Conservation (phyloP, 2,888 invertebrate genomes). For the Cosmia trapezina region DNA sequence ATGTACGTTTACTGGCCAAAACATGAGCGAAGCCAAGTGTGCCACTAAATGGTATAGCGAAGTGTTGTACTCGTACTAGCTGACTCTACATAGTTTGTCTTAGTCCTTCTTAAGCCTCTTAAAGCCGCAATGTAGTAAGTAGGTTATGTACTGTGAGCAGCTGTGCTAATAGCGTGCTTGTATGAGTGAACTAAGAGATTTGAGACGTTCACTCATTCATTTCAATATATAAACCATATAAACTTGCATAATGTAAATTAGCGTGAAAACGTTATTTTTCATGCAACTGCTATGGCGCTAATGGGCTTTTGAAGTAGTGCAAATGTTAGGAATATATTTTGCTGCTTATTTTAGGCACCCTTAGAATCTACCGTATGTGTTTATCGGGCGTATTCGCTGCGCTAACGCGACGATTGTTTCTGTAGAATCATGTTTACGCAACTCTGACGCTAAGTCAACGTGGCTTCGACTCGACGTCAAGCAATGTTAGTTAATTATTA, state of each 20-base stretch:
- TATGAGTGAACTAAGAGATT: constrained; percentile 33
- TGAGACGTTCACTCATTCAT: constrained; percentile 42
- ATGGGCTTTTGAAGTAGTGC: background rate
- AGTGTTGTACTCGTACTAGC: background rate
- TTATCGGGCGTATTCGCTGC: background rate
- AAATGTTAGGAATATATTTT: constrained; percentile 1
- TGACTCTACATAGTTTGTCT: constrained; percentile 51
- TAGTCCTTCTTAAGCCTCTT: constrained; percentile 59
- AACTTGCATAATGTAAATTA: constrained; percentile 8
- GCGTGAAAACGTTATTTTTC: background rate
- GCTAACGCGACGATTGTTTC: background rate
- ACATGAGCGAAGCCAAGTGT: background rate
- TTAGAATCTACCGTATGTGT: background rate
- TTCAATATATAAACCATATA: constrained; percentile 7
- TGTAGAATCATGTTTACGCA: background rate
- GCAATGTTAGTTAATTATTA: background rate
- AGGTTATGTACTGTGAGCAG: constrained; percentile 49
- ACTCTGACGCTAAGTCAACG: background rate
- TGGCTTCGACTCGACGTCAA: background rate
- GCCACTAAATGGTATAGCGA: background rate
- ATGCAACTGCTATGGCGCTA: background rate
- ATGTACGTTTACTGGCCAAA: background rate
- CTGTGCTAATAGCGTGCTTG: constrained; percentile 49
- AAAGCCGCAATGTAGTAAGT: constrained; percentile 49
- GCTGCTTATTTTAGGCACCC: background rate